Evolutionary conservation across 2,888 invertebrate genomes (phyloP).

Genomic region (Cosmia trapezina): DNA sequence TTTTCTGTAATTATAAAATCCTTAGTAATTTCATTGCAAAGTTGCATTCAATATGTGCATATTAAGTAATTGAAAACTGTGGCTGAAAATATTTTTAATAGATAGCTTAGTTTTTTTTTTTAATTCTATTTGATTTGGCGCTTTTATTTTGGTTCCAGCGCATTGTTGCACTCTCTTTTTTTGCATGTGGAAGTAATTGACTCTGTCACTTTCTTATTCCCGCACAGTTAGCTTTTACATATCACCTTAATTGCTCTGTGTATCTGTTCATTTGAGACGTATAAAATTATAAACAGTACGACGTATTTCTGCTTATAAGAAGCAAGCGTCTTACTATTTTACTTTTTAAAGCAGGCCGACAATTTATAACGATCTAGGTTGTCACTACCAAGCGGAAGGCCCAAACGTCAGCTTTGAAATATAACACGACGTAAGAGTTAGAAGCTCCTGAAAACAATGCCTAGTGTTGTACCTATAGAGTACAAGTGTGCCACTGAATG

Average conservation of each 20-base stretch:
- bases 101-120: too few species aligned
- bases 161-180: too few species aligned
- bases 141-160: too few species aligned
- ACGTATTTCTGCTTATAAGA: not conserved
- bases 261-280: not conserved
- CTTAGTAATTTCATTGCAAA: too few species aligned
- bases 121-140: too few species aligned
- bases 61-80: too few species aligned
- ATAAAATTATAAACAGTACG: not conserved
- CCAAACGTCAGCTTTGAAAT: slow-evolving; percentile 29
- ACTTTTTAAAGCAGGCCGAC: not conserved
- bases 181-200: too few species aligned
- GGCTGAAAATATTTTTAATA: too few species aligned
- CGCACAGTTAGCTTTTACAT: too few species aligned
- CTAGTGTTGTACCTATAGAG: not conserved
- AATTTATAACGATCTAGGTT: not conserved
- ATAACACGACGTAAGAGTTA: slow-evolving; percentile 1
- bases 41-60: too few species aligned
- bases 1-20: too few species aligned
- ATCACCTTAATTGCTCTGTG: not conserved
- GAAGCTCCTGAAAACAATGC: slow-evolving; percentile 44
- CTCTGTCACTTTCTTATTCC: too few species aligned
- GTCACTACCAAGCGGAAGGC: slow-evolving; percentile 21
- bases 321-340: not conserved
- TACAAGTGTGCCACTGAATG: slow-evolving; percentile 13